Percentiles rank a stretch among this genome's conserved stretches.
Evolutionary conservation across 2,888 invertebrate species (phyloP).

Genomic region (Torymus auratus): DNA sequence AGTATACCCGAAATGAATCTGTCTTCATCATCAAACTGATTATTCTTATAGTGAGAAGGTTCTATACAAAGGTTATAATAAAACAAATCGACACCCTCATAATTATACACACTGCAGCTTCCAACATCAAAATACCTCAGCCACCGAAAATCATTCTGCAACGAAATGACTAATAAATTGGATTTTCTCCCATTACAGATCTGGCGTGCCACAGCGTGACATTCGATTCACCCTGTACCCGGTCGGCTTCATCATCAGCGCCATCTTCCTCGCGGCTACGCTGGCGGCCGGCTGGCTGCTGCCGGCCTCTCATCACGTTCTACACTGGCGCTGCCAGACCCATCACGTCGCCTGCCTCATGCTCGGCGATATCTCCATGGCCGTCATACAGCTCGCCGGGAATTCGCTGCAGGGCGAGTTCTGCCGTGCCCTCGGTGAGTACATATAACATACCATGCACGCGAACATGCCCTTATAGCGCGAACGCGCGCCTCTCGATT

Average conservation of each 20-base stretch:
- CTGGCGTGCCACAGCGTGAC: slow-evolving; percentile 69
- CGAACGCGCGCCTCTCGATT: not conserved
- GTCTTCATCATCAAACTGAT: too few species aligned
- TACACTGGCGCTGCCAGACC: slow-evolving; percentile 93
- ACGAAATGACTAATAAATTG: too few species aligned
- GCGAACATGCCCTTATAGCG: not conserved
- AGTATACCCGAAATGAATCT: too few species aligned
- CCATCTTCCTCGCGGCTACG: slow-evolving; percentile 88
- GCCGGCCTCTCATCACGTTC: slow-evolving; percentile 89
- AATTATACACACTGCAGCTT: too few species aligned
- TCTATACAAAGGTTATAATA: too few species aligned
- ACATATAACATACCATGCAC: not conserved
- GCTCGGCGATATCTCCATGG: slow-evolving; percentile 88
- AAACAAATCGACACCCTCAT: too few species aligned
- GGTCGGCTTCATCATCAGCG: slow-evolving; percentile 87
- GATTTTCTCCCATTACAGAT: slow-evolving; percentile 59
- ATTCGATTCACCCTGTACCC: slow-evolving; percentile 86
- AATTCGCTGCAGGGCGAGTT: slow-evolving; percentile 80
- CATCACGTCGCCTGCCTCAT: slow-evolving; percentile 90
- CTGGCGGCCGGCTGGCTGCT: slow-evolving; percentile 87
- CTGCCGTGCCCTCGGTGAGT: slow-evolving; percentile 86
- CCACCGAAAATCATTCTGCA: too few species aligned
- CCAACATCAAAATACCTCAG: too few species aligned
- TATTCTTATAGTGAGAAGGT: too few species aligned
- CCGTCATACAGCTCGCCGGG: slow-evolving; percentile 85